Base-by-base conservation (phyloP, 2,113 vertebrate genomes). In the Seriola dumerili region DNA sequence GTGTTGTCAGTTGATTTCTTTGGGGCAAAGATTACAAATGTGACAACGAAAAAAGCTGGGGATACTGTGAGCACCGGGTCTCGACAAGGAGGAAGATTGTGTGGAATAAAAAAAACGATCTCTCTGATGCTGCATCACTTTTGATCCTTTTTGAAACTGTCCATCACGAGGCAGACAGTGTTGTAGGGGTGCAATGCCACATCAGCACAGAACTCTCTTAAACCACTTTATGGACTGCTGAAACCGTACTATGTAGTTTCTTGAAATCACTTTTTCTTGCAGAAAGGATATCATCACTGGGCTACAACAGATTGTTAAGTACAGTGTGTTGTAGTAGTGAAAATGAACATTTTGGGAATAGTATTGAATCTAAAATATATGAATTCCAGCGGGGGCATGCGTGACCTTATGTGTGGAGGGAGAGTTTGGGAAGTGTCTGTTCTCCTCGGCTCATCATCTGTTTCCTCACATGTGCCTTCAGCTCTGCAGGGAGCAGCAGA, bases 401-500 rank as follows among this genome's bases (percentile, higher is more conserved):
- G 17, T 34, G 48, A 19, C 50, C 32, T 52, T n/a, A 29, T 29
- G 14, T 52, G 40, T 59, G 16, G 21, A 58, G 29, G 19, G 25
- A 48, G 38, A 19, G 57, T 29, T 54, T 23, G 0, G 9, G 34
- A 64, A 74, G 50, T 32, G 25, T 83, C 71, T 66, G 12, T 44
- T 59, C 42, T 65, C 34, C 42, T 38, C 17, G 0, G 50, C 12
- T 72, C 2, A 14, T 66, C 61, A 50, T 80, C 34, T 48, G 34
- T 44, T 12, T 57, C 62, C 16, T 0, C 65, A 54, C 36, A 48
- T 63, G 76, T 67, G 57, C 38, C n/a, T 65, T 55, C 48, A 44
- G 29, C 32, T 50, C 54, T 85, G 61, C 64, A 62, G 82, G 50
- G 74, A 71, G 8, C 65, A 62, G 54, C 23, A 67, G 50, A 44